Conservation (phyloP, 1,140 invertebrate genomes). For the Thaumetopoea pityocampa region DNA sequence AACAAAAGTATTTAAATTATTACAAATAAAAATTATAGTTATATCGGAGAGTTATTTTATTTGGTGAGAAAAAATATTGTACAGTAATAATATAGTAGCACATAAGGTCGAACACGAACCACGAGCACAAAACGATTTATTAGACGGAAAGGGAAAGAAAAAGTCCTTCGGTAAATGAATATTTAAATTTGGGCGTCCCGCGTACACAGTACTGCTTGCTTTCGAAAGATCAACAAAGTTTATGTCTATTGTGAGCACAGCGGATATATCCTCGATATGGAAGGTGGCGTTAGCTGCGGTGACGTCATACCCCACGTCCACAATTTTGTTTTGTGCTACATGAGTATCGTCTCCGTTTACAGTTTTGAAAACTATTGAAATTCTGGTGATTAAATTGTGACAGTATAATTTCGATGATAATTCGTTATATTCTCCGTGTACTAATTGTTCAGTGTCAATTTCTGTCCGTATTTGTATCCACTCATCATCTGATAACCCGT, state of each 20-base stretch:
- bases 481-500: conserved; percentile 28
- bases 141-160: conserved; percentile 46
- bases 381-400: conserved; percentile 39
- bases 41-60: conserved; percentile 43
- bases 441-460: conserved; percentile 8
- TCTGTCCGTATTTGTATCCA: conserved; percentile 37
- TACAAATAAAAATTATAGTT: conserved; percentile 65
- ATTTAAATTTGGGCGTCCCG: conserved; percentile 36
- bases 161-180: conserved; percentile 52
- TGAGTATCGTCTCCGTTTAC: conserved; percentile 21
- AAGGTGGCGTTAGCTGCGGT: conserved; percentile 37
- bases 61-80: conserved; percentile 21
- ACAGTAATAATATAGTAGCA: conserved; percentile 3
- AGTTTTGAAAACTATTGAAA: conserved; percentile 38
- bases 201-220: conserved; percentile 32
- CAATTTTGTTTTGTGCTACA: conserved; percentile 37
- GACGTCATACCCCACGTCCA: conserved; percentile 28
- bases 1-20: conserved; percentile 72
- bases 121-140: conserved; percentile 6
- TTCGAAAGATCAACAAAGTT: conserved; percentile 46
- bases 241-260: conserved; percentile 43
- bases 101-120: conserved; percentile 3
- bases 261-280: conserved; percentile 31
- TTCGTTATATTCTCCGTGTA: conserved; percentile 35
- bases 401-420: conserved; percentile 37